Evolutionary conservation across 2,797 vertebrate genomes (phyloP), one percentile per base, ranked within the genome.

Genomic region (Meriones psammophilus): DNA sequence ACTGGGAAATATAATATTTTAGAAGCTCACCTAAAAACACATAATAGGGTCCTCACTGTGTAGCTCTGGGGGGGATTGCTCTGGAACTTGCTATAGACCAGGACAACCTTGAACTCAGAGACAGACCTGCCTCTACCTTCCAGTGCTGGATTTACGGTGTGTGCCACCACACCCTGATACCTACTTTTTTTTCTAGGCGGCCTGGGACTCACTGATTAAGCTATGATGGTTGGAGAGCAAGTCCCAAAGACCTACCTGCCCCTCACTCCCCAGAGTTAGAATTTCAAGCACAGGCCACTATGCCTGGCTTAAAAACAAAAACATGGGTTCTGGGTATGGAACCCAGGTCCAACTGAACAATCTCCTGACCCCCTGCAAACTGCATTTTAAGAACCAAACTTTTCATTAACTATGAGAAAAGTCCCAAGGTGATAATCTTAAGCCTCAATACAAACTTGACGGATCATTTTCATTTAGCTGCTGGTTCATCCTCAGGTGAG

Each of bases 391-490:
- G 66, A 64, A 54, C 4, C 56, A 15, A 50, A 15, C 24, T 74
- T 88, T 85, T 77, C 71, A 42, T 88, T 88, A 76, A 85, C 60
- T 50, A 79, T 22, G 26, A 58, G 64, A 13, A 84, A 95, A 58
- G n/a, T 18, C 36, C 66, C 39, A 39, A 30, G 71, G 74, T 64
- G 68, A 74, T 80, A 50, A 89, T 36, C 77, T 4, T 42, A 66
- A 8, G 46, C 30, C n/a, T 87, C 50, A 56, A 20, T n/a, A n/a
- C 50, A 79, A 71, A 84, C 30, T 39, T 46, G 12, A 92, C 60
- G 28, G n/a, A 39, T 17, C 42, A 33, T 17, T 69, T 64, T 39
- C 36, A 9, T 46, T n/a, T 24, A 28, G 18, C 24, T 80, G 17
- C 36, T 42, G 77, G 64, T 42, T 10, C 28, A 33, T 71, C 88